phyloP scores from a whole-genome alignment of 2,888 invertebrate genomes.

The Camptogramma bilineatum region DNA sequence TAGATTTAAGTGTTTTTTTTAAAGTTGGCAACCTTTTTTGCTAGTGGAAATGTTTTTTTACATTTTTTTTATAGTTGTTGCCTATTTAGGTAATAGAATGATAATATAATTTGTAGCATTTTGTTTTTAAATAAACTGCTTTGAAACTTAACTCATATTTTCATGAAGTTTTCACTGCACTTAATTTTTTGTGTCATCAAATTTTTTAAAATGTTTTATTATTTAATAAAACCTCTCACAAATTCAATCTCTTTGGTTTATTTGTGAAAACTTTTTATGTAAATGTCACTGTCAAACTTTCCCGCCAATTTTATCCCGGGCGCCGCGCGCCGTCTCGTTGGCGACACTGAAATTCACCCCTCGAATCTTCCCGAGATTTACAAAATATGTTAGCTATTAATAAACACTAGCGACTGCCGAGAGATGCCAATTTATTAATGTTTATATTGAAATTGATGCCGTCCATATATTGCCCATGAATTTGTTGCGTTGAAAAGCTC shows the following conservation, averaged over 20 bases:
- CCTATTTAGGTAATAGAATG: not conserved
- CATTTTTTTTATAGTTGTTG: not conserved
- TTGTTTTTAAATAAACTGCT: too few species aligned
- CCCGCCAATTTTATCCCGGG: conserved; percentile 61
- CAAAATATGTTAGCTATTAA: conserved; percentile 81
- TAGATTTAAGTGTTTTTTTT: not conserved
- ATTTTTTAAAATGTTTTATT: not conserved
- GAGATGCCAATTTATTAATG: conserved; percentile 84
- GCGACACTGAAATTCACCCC: conserved; percentile 71
- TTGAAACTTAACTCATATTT: not conserved
- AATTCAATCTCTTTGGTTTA: not conserved
- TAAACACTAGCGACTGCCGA: conserved; percentile 75
- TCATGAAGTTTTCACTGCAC: not conserved
- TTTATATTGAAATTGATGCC: conserved; percentile 84
- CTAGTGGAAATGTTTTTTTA: not conserved
- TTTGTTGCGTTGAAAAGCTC: conserved; percentile 78
- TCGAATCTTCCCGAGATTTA: conserved; percentile 73
- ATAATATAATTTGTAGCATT: too few species aligned
- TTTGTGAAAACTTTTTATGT: not conserved
- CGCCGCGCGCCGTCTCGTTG: conserved; percentile 69
- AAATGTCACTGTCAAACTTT: conserved; percentile 39
- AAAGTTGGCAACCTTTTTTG: not conserved
- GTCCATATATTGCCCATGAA: conserved; percentile 79
- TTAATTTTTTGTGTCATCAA: not conserved
- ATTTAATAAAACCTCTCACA: not conserved